A percentile compares a stretch with the other conserved stretches of the same genome.
Evolutionary conservation across 2,888 invertebrate species (phyloP).

Genomic region (Melinaea marsaeus): DNA sequence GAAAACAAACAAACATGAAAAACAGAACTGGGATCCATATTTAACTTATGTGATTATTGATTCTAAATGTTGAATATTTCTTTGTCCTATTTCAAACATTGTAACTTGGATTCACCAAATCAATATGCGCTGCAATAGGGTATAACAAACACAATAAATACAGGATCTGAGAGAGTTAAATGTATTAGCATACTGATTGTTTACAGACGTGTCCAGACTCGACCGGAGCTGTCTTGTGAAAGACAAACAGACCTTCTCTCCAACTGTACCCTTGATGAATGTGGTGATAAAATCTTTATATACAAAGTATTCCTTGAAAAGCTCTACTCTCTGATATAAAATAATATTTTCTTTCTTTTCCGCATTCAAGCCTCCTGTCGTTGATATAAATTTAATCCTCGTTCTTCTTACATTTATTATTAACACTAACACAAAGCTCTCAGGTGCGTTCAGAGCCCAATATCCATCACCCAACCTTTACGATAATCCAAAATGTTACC

Average conservation of each 20-base stretch:
- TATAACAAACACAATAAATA: slow-evolving; percentile 29
- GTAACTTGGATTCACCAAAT: slow-evolving; percentile 9
- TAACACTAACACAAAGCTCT: slow-evolving; percentile 17
- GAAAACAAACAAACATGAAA: no score
- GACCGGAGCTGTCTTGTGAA: slow-evolving; percentile 16
- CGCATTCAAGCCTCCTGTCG: not conserved
- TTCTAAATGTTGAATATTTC: not conserved
- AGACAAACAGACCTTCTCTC: slow-evolving; percentile 13
- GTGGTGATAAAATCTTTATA: not conserved
- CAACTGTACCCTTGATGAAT: not conserved
- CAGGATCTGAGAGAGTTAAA: slow-evolving; percentile 40
- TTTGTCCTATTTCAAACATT: not conserved
- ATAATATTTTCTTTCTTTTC: not conserved
- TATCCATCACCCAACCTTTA: slow-evolving; percentile 23
- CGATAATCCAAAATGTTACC: slow-evolving; percentile 20
- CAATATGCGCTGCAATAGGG: slow-evolving; percentile 21
- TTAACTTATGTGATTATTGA: not conserved
- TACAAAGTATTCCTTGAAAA: not conserved
- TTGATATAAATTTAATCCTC: slow-evolving; percentile 1
- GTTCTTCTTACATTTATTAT: slow-evolving; percentile 19
- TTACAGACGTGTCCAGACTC: slow-evolving; percentile 47
- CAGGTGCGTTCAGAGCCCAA: slow-evolving; percentile 22
- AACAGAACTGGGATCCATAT: no score
- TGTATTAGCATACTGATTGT: slow-evolving; percentile 67
- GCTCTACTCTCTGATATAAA: not conserved